A percentile compares a stretch with the other conserved stretches of the same genome.
Evolutionary conservation across 2,113 vertebrate species (phyloP).

Genomic region (Spea bombifrons): DNA sequence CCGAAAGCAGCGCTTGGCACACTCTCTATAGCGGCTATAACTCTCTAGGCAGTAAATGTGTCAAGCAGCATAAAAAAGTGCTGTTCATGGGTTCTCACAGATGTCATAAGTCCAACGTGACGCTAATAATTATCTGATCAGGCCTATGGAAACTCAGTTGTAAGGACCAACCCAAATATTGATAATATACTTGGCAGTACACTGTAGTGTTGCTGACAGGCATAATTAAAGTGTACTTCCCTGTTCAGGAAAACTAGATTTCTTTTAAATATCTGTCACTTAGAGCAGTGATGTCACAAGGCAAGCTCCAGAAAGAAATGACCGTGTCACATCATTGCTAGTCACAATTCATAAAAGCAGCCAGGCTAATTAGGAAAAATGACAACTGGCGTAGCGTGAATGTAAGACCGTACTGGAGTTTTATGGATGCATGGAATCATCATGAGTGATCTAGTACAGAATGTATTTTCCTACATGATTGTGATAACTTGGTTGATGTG

Average conservation of each 20-base stretch:
- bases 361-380: background rate
- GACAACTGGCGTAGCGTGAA: background rate
- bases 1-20: background rate
- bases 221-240: background rate
- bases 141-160: background rate
- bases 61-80: background rate
- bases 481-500: no score
- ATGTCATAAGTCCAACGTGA: background rate
- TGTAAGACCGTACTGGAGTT: background rate
- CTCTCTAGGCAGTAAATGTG: background rate
- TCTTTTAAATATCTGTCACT: background rate
- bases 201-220: background rate
- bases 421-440: conserved; percentile 2
- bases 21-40: background rate
- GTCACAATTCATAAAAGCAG: conserved; percentile 46
- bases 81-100: no score
- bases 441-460: background rate
- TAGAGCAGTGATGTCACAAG: background rate
- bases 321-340: conserved; percentile 46
- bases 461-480: background rate
- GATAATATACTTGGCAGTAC: background rate
- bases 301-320: conserved; percentile 64
- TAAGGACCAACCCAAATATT: background rate
- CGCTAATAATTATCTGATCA: background rate
- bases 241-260: background rate